phyloP scores from a whole-genome alignment of 2,113 vertebrate genomes.

The Laticauda colubrina region DNA sequence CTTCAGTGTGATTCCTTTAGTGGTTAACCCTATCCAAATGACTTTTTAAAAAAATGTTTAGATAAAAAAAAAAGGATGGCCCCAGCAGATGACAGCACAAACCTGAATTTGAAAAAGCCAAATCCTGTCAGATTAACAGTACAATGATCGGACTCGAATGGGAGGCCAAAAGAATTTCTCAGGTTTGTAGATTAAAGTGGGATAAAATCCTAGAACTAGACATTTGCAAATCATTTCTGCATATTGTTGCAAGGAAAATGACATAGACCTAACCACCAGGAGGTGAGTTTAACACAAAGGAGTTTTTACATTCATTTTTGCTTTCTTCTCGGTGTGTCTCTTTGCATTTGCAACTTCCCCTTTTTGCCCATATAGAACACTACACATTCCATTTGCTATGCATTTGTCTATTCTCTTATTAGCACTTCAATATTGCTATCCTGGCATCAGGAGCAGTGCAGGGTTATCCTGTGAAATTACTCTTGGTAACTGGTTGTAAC shows the following conservation, averaged over 20 bases:
- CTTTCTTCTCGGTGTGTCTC: neutral
- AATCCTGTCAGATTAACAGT: neutral
- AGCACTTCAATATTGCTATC: neutral
- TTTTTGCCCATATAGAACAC: too few relatives aligned
- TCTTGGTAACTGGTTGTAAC: neutral
- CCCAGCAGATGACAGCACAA: neutral
- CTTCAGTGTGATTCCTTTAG: neutral
- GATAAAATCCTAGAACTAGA: neutral
- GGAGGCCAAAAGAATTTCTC: neutral
- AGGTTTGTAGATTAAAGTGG: neutral
- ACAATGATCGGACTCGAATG: neutral
- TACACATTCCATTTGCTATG: neutral
- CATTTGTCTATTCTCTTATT: neutral
- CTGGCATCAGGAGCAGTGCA: slow-evolving; percentile 10
- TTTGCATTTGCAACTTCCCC: neutral
- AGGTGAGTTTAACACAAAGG: neutral
- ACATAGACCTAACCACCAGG: neutral
- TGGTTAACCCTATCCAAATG: neutral
- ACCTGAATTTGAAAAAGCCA: neutral
- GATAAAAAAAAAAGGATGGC: neutral
- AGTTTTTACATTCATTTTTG: neutral
- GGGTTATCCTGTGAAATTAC: slow-evolving; percentile 4
- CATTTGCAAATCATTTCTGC: neutral
- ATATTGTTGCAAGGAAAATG: neutral
- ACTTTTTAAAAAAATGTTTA: neutral